phyloP scores from a whole-genome alignment of 2,113 vertebrate species.

The Hoplias malabaricus region DNA sequence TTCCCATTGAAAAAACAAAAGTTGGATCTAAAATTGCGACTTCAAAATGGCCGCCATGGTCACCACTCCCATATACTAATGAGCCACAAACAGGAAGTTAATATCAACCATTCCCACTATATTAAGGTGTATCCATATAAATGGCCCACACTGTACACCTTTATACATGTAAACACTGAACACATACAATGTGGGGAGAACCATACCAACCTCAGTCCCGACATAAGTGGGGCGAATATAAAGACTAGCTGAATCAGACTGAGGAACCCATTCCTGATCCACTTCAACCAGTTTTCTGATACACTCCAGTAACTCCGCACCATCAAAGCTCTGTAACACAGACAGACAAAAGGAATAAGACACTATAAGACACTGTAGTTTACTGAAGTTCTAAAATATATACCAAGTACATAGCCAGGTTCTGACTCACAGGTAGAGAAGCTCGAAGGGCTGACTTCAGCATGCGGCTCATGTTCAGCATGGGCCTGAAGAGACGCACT shows the following conservation, averaged over 20 bases:
- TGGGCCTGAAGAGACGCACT: conserved; percentile 85
- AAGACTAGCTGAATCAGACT: conserved; percentile 76
- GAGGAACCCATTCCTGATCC: conserved; percentile 86
- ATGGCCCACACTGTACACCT: too few relatives aligned
- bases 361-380: too few relatives aligned
- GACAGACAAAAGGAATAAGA: background rate
- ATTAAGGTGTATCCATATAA: too few relatives aligned
- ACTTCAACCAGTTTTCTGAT: conserved; percentile 83
- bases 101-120: too few relatives aligned
- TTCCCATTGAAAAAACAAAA: too few relatives aligned
- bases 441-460: conserved; percentile 74
- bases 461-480: conserved; percentile 88
- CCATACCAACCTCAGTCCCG: conserved; percentile 79
- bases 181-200: background rate
- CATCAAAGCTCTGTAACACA: conserved; percentile 79
- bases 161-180: too few relatives aligned
- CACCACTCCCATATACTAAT: too few relatives aligned
- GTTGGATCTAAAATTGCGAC: too few relatives aligned
- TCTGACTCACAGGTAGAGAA: conserved; percentile 81
- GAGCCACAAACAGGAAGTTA: too few relatives aligned
- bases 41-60: too few relatives aligned
- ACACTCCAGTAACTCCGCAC: conserved; percentile 83
- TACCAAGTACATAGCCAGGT: background rate
- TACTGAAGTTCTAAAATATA: background rate
- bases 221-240: conserved; percentile 88